Base-by-base conservation (phyloP, 2,113 vertebrate genomes). In the Diadophis punctatus region DNA sequence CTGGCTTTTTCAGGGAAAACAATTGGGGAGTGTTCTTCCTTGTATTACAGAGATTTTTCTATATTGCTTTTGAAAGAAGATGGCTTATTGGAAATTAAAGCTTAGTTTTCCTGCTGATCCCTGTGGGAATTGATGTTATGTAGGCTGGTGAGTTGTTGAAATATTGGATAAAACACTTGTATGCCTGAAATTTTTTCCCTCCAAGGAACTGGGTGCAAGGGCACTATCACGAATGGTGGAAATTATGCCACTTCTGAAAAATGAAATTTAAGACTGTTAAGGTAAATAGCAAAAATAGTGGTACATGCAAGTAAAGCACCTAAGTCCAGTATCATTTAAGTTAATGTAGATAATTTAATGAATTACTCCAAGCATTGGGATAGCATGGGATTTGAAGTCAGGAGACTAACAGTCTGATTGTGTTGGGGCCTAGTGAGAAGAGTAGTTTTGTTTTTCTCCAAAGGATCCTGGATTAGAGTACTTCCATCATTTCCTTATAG, bases 251-350 rank as follows among this genome's bases (percentile, higher is more conserved):
- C 49, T 94, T 23, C 49, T 0, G 0, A 49, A 1, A 93, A 18
- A 48, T 95, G 88, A 95, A 95, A 94, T 94, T 55, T 93, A 95
- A 94, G 11, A 56, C 94, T 94, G 90, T 86, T 60, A 94, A 89
- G 48, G 84, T 51, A 93, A 92, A 93, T 68, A 46, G 27, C 93
- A 48, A 68, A 3, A n/a, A 25, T 86, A 49, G 86, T 43, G 48
- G 49, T 49, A n/a, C 22, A 30, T 53, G 90, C 27, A 9, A 39
- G 3, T 48, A 93, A 91, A 91, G 55, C 48, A 2, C 7, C 43
- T 34, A 46, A 2, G 46, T 85, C 49, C 60, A 94, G 87, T 90
- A 96, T 86, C 23, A 87, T 51, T 58, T 53, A 53, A 52, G 51
- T 52, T 52, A 52, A 52, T 52, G 91, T 55, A 89, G 92, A 25